phyloP scores from a whole-genome alignment of 2,888 invertebrate species.

The Clusia tigrina region DNA sequence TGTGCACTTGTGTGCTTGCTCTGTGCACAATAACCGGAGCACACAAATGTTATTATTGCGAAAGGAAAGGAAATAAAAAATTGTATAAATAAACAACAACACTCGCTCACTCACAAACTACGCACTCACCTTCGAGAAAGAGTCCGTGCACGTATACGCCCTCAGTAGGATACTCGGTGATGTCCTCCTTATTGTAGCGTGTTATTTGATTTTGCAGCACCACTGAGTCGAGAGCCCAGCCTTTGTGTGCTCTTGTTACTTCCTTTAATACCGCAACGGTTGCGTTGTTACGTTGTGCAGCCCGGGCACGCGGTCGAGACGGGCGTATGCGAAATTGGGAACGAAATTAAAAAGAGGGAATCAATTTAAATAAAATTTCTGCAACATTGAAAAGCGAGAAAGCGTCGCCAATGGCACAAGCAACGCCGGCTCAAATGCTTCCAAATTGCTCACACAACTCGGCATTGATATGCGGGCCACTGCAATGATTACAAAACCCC shows the following conservation, averaged over 20 bases:
- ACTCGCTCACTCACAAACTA: neutral
- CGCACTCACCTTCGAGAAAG: constrained; percentile 84
- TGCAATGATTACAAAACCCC: constrained; percentile 3
- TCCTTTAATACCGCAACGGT: constrained; percentile 70
- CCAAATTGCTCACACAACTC: neutral
- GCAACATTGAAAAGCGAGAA: constrained; percentile 16
- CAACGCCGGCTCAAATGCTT: neutral
- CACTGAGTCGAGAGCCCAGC: constrained; percentile 96
- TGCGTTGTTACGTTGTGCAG: neutral
- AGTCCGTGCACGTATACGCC: constrained; percentile 91
- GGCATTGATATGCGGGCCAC: neutral
- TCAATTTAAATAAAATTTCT: constrained; percentile 7
- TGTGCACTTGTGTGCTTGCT: constrained; percentile 2
- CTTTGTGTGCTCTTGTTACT: constrained; percentile 94
- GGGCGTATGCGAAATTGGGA: neutral
- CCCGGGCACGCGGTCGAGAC: neutral
- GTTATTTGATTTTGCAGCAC: constrained; percentile 94
- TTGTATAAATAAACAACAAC: constrained; percentile 16
- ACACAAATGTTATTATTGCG: neutral
- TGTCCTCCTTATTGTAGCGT: constrained; percentile 85
- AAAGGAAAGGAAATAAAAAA: constrained; percentile 11
- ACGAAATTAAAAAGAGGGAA: constrained; percentile 3
- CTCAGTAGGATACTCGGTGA: constrained; percentile 88
- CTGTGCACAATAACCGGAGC: no score
- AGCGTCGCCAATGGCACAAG: neutral